A percentile compares a stretch with the other conserved stretches of the same genome.
These are phyloP conservation scores for Montipora capricornis DNA, from an alignment of 64 coral and sea anemone genomes.

Conservation along the genomic window DNA sequence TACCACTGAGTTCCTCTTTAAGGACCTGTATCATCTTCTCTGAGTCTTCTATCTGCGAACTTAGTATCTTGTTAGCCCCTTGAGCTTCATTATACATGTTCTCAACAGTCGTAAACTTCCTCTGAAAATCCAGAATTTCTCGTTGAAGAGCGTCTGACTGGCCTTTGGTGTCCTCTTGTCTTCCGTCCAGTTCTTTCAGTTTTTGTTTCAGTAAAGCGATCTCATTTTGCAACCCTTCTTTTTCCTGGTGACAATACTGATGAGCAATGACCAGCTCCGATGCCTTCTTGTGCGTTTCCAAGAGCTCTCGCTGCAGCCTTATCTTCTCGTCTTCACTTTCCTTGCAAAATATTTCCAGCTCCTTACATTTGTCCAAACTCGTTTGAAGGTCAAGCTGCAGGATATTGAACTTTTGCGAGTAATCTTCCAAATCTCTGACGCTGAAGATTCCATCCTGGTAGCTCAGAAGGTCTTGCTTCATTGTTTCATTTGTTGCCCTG, in stretches of 20 bases:
- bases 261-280: conserved; percentile 59
- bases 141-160: conserved; percentile 46
- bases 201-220: conserved; percentile 37
- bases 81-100: conserved; percentile 45
- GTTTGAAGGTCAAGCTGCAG: conserved; percentile 53
- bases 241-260: conserved; percentile 70
- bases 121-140: conserved; percentile 59
- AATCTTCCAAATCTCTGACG: not conserved
- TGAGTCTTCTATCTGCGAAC: conserved; percentile 41
- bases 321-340: conserved; percentile 60
- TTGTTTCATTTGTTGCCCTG: conserved; percentile 57
- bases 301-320: conserved; percentile 51
- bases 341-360: conserved; percentile 47
- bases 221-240: conserved; percentile 75
- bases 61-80: conserved; percentile 64
- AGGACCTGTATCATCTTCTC: conserved; percentile 4
- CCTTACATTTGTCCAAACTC: conserved; percentile 36
- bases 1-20: too few relatives aligned
- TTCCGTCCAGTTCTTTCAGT: conserved; percentile 30
- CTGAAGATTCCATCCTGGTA: conserved; percentile 12
- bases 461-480: conserved; percentile 51
- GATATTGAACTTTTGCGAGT: conserved; percentile 20
- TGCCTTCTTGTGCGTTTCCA: conserved; percentile 59
- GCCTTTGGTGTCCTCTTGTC: conserved; percentile 38
- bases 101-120: conserved; percentile 63